Evolutionary conservation across 1,140 invertebrate genomes (phyloP).

Genomic region (Drosophila melanica): DNA sequence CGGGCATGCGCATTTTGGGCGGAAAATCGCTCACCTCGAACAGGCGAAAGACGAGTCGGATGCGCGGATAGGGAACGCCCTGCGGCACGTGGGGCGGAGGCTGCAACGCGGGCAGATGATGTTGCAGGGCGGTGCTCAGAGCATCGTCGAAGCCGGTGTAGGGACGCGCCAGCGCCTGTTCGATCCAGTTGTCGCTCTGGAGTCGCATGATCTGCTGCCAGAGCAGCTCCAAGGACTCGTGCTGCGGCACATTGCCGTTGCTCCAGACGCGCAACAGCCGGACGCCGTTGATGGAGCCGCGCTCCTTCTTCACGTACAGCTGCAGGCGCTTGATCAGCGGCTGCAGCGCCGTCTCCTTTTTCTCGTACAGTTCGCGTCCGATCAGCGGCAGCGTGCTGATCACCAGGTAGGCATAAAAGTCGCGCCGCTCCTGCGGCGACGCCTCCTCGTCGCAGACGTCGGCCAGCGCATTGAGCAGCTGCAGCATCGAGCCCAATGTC

Average conservation of each 20-base stretch:
- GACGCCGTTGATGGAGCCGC: constrained; percentile 93
- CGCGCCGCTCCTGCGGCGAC: constrained; percentile 93
- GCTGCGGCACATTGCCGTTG: constrained; percentile 89
- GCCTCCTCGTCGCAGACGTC: constrained; percentile 96
- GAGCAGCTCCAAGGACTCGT: constrained; percentile 98
- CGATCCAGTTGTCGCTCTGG: constrained; percentile 96
- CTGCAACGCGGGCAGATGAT: constrained; percentile 93
- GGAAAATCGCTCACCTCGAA: constrained; percentile 97
- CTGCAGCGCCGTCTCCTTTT: constrained; percentile 96
- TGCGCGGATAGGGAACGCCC: constrained; percentile 92
- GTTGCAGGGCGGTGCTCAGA: constrained; percentile 96
- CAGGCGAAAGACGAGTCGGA: constrained; percentile 94
- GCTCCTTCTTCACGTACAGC: constrained; percentile 94
- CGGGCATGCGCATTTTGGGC: constrained; percentile 91
- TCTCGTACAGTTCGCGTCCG: constrained; percentile 96
- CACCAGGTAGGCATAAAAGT: constrained; percentile 97
- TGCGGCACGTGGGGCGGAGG: constrained; percentile 91
- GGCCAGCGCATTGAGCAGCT: constrained; percentile 95
- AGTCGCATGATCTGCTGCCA: constrained; percentile 97
- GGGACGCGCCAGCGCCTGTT: constrained; percentile 96
- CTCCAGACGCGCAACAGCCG: constrained; percentile 92
- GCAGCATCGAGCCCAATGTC: constrained; percentile 93
- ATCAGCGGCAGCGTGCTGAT: constrained; percentile 97
- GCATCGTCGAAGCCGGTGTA: constrained; percentile 97
- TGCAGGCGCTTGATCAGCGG: constrained; percentile 95